phyloP scores from a whole-genome alignment of 23 tunicate species.

The Corella eumyota region DNA sequence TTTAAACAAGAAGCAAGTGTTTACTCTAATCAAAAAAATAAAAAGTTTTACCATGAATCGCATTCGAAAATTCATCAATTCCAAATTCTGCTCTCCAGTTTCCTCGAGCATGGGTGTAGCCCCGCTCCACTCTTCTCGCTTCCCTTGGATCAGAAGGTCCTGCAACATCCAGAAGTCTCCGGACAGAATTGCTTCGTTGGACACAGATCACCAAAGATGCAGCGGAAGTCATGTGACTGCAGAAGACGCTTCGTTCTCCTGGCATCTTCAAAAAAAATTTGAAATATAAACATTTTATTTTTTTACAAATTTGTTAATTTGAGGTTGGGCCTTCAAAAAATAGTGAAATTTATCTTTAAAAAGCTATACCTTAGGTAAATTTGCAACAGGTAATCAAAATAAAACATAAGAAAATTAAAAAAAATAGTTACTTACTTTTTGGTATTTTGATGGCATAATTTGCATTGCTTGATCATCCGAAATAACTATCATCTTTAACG shows the following conservation, averaged over 20 bases:
- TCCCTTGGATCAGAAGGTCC: slow-evolving; percentile 57
- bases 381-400: too few relatives aligned
- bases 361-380: too few relatives aligned
- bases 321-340: too few relatives aligned
- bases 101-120: neutral
- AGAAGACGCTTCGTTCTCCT: slow-evolving; percentile 44
- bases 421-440: slow-evolving; percentile 16
- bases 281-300: neutral
- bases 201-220: slow-evolving; percentile 56
- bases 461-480: slow-evolving; percentile 68
- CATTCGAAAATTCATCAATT: slow-evolving; percentile 71
- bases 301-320: neutral
- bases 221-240: slow-evolving; percentile 64
- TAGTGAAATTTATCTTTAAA: too few relatives aligned
- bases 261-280: slow-evolving; percentile 59
- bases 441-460: slow-evolving; percentile 30
- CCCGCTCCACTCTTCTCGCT: slow-evolving; percentile 6
- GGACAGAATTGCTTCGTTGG: slow-evolving; percentile 51
- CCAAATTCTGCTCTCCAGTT: slow-evolving; percentile 56
- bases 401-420: neutral
- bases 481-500: slow-evolving; percentile 23
- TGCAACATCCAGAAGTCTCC: slow-evolving; percentile 49
- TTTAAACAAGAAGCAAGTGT: too few relatives aligned
- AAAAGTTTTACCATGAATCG: slow-evolving; percentile 69
- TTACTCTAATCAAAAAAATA: too few relatives aligned